These are phyloP conservation scores for Loris lydekkerianus DNA, from an alignment of 2,797 vertebrate species.

Conservation along the genomic window DNA sequence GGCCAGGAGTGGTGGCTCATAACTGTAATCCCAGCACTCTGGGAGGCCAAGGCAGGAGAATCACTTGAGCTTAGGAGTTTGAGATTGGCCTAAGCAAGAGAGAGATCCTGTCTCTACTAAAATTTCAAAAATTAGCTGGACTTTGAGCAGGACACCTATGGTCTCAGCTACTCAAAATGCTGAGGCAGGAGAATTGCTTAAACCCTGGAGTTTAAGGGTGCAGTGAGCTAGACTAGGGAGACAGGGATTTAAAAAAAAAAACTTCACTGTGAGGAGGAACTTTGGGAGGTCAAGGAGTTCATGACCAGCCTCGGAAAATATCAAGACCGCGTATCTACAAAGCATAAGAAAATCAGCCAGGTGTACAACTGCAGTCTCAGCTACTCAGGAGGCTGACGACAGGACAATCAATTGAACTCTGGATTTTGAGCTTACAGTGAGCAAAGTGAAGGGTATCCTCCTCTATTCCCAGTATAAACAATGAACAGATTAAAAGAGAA, in stretches of 20 bases:
- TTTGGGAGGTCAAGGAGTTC: too few relatives aligned
- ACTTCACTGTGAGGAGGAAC: too few relatives aligned
- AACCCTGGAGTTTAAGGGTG: background rate
- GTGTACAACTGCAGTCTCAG: too few relatives aligned
- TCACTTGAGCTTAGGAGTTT: background rate
- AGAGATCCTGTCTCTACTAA: background rate
- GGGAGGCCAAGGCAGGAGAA: background rate
- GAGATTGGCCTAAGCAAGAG: background rate
- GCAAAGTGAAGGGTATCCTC: background rate
- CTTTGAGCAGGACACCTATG: background rate
- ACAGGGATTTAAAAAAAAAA: too few relatives aligned
- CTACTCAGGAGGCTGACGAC: background rate
- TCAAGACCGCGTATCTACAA: background rate
- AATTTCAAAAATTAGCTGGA: background rate
- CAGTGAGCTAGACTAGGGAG: background rate
- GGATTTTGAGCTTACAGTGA: background rate
- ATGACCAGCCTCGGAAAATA: background rate
- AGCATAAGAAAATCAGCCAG: too few relatives aligned
- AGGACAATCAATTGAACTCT: background rate
- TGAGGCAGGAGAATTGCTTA: background rate
- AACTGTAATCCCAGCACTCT: background rate
- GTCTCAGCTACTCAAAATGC: background rate
- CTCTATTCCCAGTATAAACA: background rate
- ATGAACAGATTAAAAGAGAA: slow-evolving; percentile 38
- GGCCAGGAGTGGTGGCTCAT: background rate